Evolutionary conservation across 2,113 vertebrate genomes (phyloP), one percentile per base, ranked within the genome.

Genomic region (Psittacus erithacus): DNA sequence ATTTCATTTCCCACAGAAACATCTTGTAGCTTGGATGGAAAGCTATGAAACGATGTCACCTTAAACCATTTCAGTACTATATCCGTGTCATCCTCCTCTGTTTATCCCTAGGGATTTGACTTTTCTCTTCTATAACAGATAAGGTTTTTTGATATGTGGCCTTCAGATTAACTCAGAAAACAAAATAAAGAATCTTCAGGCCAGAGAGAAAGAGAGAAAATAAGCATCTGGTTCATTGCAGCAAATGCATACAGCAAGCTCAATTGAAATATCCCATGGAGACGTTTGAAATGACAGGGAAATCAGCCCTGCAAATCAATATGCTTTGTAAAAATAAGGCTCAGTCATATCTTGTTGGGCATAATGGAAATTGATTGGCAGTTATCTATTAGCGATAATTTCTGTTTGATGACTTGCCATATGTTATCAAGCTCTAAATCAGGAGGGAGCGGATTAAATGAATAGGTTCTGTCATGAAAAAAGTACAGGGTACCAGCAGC

Each of bases 371-470:
- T 92, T 94, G 96, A 97, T 95, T 96, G 96, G 74, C 97, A 97
- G 95, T 97, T 97, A 97, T 96, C 92, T 96, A 91, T 97, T 97
- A 96, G 85, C 0, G 38, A 96, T 97, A 97, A 97, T 96, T 97
- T 96, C 90, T 96, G 80, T 96, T 94, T 97, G 94, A 95, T 97
- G 88, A 95, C 82, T 96, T 96, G 88, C 93, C 96, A 97, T 94
- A 86, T 96, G 94, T 82, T 95, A 94, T 97, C 92, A 94, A 90
- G 80, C 55, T 88, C 22, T 69, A 94, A 95, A 96, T 92, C 93
- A 94, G 91, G 93, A 60, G 82, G 93, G 78, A 85, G 35, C 1
- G 1, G 78, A 91, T 91, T 95, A 94, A 95, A 95, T 88, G 84
- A 94, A 90, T 92, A 79, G 93, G 95, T 94, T 93, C 85, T 95